Base-by-base conservation (phyloP, 2,888 invertebrate genomes). In the Macrophya alboannulata region DNA sequence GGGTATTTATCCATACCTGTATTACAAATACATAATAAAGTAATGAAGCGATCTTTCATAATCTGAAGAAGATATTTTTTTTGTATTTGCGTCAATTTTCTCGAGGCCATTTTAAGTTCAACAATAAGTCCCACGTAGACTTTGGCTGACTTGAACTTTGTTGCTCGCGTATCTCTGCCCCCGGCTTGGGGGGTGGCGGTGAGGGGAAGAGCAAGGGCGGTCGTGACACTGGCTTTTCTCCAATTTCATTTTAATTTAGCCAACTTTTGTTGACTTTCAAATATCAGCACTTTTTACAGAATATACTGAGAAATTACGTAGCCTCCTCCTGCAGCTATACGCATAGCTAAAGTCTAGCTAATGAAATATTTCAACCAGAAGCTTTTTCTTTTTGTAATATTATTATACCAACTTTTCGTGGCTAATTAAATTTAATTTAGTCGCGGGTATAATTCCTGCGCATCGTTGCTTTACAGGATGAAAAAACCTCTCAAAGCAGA, bases 171-270 rank as follows among this genome's bases (percentile, higher is more conserved):
- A 17, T 15, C 31, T 31, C 17, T 31, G 48, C 48, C 48, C 48
- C 76, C 25, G 77, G 77, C 77, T 31, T 31, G 10, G n/a, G 2
- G 6, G 55, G n/a, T 55, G 31, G 31, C 3, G 3, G 31, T 3
- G 31, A 31, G 31, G 31, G 55, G n/a, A n/a, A n/a, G 55, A n/a
- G 55, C 55, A n/a, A n/a, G 55, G 55, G n/a, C 8, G 55, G 55
- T n/a, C 55, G 55, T 37, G 77, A 51, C 77, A 51, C 48, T 31
- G 51, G 37, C 51, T n/a, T 77, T 77, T 51, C 48, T 55, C 51
- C 77, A 55, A 77, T 77, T 55, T 77, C 77, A 25, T 77, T 77
- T 77, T 77, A 77, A 77, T 77, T 77, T n/a, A 17, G 3, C 31
- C 37, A 55, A 77, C 51, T 48, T 77, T 51, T 77, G 77, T 51